Evolutionary conservation across 2,888 invertebrate genomes (phyloP).

Genomic region (Onthophagus sagittarius): DNA sequence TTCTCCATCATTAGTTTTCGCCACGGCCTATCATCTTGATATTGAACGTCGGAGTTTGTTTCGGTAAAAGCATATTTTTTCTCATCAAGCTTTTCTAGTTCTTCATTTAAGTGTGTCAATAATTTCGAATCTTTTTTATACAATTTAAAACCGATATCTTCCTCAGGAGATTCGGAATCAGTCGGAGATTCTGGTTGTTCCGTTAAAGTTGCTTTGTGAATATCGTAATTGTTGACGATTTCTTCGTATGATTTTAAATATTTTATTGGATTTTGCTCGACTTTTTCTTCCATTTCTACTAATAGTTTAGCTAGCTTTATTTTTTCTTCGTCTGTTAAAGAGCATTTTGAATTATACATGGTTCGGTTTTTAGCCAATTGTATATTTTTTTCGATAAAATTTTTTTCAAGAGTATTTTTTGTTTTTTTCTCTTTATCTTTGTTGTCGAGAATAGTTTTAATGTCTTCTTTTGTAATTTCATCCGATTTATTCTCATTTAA

Average conservation of each 20-base stretch:
- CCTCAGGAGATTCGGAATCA: neutral
- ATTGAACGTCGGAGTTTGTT: neutral
- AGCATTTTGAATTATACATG: neutral
- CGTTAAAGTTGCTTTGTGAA: neutral
- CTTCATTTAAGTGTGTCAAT: neutral
- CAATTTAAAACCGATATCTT: constrained; percentile 5
- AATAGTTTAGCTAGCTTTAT: neutral
- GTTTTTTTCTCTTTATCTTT: neutral
- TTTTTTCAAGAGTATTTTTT: neutral
- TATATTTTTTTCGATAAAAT: constrained; percentile 4
- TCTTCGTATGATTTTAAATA: constrained; percentile 2
- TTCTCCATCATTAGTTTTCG: constrained; percentile 2
- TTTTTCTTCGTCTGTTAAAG: constrained; percentile 9
- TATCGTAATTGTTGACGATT: neutral
- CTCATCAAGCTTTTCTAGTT: neutral
- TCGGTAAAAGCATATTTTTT: neutral
- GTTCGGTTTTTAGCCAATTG: neutral
- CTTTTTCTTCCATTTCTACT: constrained; percentile 1
- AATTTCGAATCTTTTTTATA: neutral
- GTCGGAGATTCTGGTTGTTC: neutral
- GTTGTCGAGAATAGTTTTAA: neutral
- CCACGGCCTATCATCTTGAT: neutral
- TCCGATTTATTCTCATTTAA: neutral
- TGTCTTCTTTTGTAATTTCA: neutral
- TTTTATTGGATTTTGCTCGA: neutral